Conservation (phyloP, 2,797 vertebrate genomes). For the Hafferia zeledoni region DNA sequence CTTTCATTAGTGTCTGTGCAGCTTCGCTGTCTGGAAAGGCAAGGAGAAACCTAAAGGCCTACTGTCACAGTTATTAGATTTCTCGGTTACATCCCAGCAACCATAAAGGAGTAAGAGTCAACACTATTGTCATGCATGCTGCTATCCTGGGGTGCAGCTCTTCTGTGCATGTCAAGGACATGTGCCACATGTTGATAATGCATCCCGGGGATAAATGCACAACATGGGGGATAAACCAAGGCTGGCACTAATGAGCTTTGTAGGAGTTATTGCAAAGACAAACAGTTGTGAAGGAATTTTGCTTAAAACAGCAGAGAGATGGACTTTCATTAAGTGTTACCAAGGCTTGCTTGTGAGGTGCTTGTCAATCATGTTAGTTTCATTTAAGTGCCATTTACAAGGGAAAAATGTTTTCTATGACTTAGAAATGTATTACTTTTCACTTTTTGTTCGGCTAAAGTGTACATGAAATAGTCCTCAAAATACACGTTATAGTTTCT, state of each 20-base stretch:
- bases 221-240: slow-evolving; percentile 73
- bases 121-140: slow-evolving; percentile 79
- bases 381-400: slow-evolving; percentile 62
- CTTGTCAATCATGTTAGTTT: slow-evolving; percentile 75
- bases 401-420: slow-evolving; percentile 36
- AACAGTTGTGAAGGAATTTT: slow-evolving; percentile 87
- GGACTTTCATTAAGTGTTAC: slow-evolving; percentile 72
- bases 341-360: slow-evolving; percentile 69
- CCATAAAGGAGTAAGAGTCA: slow-evolving; percentile 85
- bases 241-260: slow-evolving; percentile 82
- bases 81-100: slow-evolving; percentile 94
- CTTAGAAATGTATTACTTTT: slow-evolving; percentile 45
- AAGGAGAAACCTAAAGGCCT: slow-evolving; percentile 92
- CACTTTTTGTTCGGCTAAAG: slow-evolving; percentile 8
- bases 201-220: slow-evolving; percentile 80
- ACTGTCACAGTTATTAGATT: slow-evolving; percentile 99
- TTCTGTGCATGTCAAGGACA: slow-evolving; percentile 92
- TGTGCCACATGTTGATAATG: slow-evolving; percentile 93
- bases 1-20: slow-evolving; percentile 97
- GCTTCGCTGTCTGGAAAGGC: slow-evolving; percentile 86
- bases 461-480: background rate
- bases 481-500: background rate
- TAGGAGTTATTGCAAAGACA: slow-evolving; percentile 86
- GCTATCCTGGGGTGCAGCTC: slow-evolving; percentile 82
- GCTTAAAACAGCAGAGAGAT: slow-evolving; percentile 78